These are phyloP conservation scores for Acronicta aceris DNA, from an alignment of 2,888 invertebrate species.

Conservation along the genomic window DNA sequence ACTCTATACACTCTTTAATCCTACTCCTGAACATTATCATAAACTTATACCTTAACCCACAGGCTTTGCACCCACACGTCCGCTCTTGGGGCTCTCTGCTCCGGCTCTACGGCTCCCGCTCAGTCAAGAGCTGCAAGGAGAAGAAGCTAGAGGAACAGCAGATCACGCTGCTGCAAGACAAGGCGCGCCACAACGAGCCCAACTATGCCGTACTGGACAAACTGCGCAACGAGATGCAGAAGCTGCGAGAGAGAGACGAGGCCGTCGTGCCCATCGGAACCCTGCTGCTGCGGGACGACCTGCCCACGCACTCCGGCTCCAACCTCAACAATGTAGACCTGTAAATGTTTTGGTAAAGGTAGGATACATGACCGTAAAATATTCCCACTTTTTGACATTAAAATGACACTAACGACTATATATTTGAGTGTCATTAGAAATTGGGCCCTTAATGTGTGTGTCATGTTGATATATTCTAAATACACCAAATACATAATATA, in stretches of 20 bases:
- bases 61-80: slow-evolving; percentile 97
- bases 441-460: no score
- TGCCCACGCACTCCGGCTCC: slow-evolving; percentile 93
- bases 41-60: not conserved
- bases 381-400: no score
- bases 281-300: slow-evolving; percentile 82
- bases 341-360: slow-evolving; percentile 65
- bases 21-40: no score
- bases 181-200: slow-evolving; percentile 96
- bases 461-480: no score
- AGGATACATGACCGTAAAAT: no score
- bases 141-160: slow-evolving; percentile 97
- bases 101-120: slow-evolving; percentile 97
- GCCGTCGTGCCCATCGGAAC: slow-evolving; percentile 90
- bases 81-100: slow-evolving; percentile 98
- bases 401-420: no score
- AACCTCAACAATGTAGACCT: slow-evolving; percentile 94
- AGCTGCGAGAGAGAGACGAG: slow-evolving; percentile 91
- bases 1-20: no score
- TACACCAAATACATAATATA: no score
- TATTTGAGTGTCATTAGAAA: no score
- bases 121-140: slow-evolving; percentile 97
- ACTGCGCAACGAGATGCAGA: slow-evolving; percentile 94
- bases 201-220: slow-evolving; percentile 97
- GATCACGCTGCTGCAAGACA: slow-evolving; percentile 94